These are phyloP conservation scores for Ophion ventricosus DNA, from an alignment of 2,888 invertebrate genomes.

Conservation along the genomic window DNA sequence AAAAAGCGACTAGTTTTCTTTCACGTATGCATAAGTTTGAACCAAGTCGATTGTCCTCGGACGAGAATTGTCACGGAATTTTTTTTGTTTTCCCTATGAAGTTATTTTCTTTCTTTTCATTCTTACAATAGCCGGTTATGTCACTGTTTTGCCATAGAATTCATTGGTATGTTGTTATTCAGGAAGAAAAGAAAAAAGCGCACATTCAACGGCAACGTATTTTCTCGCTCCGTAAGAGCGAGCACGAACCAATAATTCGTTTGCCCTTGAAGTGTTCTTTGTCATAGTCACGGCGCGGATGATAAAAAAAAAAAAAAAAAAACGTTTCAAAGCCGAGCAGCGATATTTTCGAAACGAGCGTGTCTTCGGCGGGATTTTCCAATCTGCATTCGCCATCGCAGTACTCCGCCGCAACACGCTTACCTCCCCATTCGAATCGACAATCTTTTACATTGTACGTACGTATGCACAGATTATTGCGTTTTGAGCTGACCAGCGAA, in stretches of 20 bases:
- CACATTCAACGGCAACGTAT: not conserved
- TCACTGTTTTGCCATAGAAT: constrained; percentile 14
- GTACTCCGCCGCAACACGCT: not conserved
- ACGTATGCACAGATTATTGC: not conserved
- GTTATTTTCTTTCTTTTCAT: not conserved
- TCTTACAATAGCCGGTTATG: not conserved
- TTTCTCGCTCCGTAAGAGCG: not conserved
- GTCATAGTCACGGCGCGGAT: constrained; percentile 13
- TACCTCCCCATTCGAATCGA: not conserved
- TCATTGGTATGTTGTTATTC: not conserved
- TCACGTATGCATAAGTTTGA: not conserved
- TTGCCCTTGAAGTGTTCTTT: constrained; percentile 9
- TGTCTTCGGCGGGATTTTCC: constrained; percentile 20
- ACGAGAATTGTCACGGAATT: not conserved
- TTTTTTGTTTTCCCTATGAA: not conserved
- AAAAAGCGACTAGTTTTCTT: not conserved
- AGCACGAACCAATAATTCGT: constrained; percentile 35
- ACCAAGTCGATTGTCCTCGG: not conserved
- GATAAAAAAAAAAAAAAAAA: constrained; percentile 10
- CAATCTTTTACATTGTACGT: not conserved
- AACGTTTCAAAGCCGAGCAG: not conserved
- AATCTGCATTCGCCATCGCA: constrained; percentile 12
- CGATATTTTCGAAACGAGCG: not conserved
- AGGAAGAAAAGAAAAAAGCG: constrained; percentile 11
- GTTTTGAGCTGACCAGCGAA: not conserved